Base-by-base conservation (phyloP, 2,797 vertebrate species). In the Catamblyrhynchus diadema region DNA sequence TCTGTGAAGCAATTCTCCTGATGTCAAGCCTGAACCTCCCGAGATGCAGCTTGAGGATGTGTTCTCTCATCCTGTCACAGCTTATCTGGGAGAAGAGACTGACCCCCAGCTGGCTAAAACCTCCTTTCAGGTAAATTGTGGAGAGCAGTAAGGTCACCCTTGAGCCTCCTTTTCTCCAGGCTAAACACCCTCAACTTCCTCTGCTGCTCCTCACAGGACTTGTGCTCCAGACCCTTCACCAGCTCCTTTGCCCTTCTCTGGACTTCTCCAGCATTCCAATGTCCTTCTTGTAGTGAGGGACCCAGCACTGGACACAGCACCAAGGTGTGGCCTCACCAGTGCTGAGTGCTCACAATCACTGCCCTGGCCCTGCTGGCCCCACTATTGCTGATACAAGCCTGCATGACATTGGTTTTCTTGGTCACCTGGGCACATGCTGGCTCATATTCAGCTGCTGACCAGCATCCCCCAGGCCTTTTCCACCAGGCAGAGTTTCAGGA, bases 401-500 rank as follows among this genome's bases (percentile, higher is more conserved):
- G 7, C 6, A 35, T 71, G 22, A 6, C 12, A 32, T 13, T 57
- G 50, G 8, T 47, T 19, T 56, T 48, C 35, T n/a, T n/a, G 27
- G 32, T 22, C 42, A 44, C 16, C 4, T n/a, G 37, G 28, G 23
- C 32, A 44, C 19, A 37, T 0, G 0, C 16, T 35, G 21, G 32
- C 37, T 54, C 30, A 12, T 0, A 2, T 48, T 35, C 47, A 32
- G 10, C 27, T 44, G 19, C 28, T 22, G 14, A 35, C 22, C 33
- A 48, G 27, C 22, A 12, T 6, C 2, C 4, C 13, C 10, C 18
- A 47, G 19, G 6, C 35, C 54, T 61, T 61, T 67, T 24, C 9
- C 22, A 30, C 15, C 12, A n/a, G 10, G 7, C 33, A 60, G 13
- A 18, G 25, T 28, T 42, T 12, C 27, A 54, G 42, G 5, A 39